A percentile compares a stretch with the other conserved stretches of the same genome.
phyloP scores from a whole-genome alignment of 2,797 vertebrate species.

The Pseudochaenichthys georgianus region DNA sequence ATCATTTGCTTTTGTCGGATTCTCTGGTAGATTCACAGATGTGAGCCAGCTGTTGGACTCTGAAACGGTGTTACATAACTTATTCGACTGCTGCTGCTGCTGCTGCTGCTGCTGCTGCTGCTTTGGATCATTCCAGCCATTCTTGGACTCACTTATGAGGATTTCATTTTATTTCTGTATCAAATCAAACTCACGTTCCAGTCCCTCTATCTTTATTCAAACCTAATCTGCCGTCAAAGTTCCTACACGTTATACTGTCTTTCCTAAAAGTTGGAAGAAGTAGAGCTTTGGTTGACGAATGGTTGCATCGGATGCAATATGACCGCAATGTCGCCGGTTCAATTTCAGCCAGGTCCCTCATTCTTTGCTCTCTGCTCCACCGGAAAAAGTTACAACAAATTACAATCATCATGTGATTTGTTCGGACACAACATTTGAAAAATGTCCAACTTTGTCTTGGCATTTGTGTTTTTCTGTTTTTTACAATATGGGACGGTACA shows the following conservation, averaged over 20 bases:
- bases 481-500: too few relatives aligned
- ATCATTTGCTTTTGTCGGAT: conserved; percentile 3
- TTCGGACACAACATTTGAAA: not conserved
- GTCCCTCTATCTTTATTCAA: not conserved
- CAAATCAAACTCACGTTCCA: conserved; percentile 17
- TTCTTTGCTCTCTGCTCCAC: too few relatives aligned
- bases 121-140: conserved; percentile 50
- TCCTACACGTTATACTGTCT: too few relatives aligned
- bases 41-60: conserved; percentile 52
- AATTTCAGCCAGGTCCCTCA: too few relatives aligned
- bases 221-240: not conserved
- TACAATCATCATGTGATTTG: not conserved
- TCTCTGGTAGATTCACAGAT: conserved; percentile 42
- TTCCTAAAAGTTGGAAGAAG: not conserved
- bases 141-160: conserved; percentile 41
- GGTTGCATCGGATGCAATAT: too few relatives aligned
- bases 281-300: too few relatives aligned
- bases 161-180: conserved; percentile 51
- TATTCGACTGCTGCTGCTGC: conserved; percentile 21
- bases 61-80: conserved; percentile 46
- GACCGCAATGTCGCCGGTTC: too few relatives aligned
- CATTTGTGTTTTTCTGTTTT: not conserved
- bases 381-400: not conserved
- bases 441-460: not conserved
- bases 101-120: conserved; percentile 38